Evolutionary conservation across 1,140 invertebrate species (phyloP).

Genomic region (Eriocheir sinensis): DNA sequence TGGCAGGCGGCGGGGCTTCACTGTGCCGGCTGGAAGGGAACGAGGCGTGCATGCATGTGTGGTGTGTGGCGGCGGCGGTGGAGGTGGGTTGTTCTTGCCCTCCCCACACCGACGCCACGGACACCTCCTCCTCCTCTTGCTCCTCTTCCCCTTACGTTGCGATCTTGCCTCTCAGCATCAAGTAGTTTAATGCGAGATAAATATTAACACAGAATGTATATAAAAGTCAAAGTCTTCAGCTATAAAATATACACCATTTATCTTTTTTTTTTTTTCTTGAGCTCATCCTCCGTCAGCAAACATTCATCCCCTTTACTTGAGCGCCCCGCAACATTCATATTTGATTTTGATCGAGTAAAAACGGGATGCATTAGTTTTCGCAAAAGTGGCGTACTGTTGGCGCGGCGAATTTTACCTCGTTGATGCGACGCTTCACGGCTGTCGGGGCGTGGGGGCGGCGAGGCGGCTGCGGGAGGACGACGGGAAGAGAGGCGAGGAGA

Average conservation of each 20-base stretch:
- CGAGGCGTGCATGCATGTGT: background rate
- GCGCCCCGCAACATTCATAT: background rate
- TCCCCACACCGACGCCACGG: background rate
- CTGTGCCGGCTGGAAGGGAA: background rate
- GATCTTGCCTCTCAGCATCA: background rate
- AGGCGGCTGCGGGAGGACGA: background rate
- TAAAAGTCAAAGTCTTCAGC: background rate
- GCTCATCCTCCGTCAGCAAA: background rate
- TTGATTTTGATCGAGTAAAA: slow-evolving; percentile 18
- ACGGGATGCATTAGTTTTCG: background rate
- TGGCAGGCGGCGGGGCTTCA: background rate
- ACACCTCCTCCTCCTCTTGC: background rate
- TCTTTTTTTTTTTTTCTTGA: background rate
- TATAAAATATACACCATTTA: background rate
- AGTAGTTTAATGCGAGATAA: slow-evolving; percentile 16
- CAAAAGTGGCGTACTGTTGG: slow-evolving; percentile 21
- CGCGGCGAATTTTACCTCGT: background rate
- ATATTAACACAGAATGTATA: background rate
- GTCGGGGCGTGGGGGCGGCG: background rate
- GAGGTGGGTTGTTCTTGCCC: background rate
- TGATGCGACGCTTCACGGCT: slow-evolving; percentile 7
- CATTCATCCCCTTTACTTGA: slow-evolving; percentile 15
- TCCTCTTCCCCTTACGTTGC: background rate
- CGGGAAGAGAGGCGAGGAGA: background rate
- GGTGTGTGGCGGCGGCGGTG: background rate